phyloP scores from a whole-genome alignment of 2,797 vertebrate genomes.

The Amblyopsis hoosieri region DNA sequence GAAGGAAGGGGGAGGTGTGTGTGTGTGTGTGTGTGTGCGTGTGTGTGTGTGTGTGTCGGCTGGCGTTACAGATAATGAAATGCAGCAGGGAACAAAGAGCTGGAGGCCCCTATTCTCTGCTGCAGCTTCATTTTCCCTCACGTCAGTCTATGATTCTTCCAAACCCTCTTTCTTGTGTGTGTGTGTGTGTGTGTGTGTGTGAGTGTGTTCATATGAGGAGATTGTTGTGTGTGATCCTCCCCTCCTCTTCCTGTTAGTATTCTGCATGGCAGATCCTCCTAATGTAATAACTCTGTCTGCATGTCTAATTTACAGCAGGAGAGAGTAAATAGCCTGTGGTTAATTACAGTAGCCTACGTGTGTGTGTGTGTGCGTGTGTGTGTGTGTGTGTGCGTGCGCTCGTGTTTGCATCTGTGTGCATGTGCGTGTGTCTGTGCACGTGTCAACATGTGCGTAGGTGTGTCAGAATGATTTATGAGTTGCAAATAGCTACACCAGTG shows the following conservation, averaged over 20 bases:
- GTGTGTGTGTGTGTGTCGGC: constrained; percentile 67
- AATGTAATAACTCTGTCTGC: constrained; percentile 92
- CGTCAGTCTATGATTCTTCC: constrained; percentile 79
- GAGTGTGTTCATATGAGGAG: constrained; percentile 54
- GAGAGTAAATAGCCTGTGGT: constrained; percentile 96
- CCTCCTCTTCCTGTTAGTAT: constrained; percentile 77
- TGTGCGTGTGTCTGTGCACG: constrained; percentile 39
- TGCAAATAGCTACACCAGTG: constrained; percentile 81
- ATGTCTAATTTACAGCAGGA: constrained; percentile 95
- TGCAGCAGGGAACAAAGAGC: constrained; percentile 82
- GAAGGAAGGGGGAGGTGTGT: constrained; percentile 69
- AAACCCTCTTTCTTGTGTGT: constrained; percentile 62
- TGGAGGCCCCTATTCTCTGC: constrained; percentile 77
- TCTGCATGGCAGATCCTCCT: constrained; percentile 81
- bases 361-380: not conserved
- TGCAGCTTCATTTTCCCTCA: constrained; percentile 78
- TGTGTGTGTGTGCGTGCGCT: constrained; percentile 1
- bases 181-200: constrained; percentile 6
- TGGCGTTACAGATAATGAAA: constrained; percentile 81
- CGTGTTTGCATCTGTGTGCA: constrained; percentile 3
- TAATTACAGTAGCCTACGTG: constrained; percentile 75
- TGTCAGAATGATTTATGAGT: constrained; percentile 82
- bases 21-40: constrained; percentile 37
- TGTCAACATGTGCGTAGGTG: constrained; percentile 73
- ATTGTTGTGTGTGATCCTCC: constrained; percentile 59